Evolutionary conservation across 1,140 invertebrate species (phyloP).

Genomic region (Pogonognathellus flavescens): DNA sequence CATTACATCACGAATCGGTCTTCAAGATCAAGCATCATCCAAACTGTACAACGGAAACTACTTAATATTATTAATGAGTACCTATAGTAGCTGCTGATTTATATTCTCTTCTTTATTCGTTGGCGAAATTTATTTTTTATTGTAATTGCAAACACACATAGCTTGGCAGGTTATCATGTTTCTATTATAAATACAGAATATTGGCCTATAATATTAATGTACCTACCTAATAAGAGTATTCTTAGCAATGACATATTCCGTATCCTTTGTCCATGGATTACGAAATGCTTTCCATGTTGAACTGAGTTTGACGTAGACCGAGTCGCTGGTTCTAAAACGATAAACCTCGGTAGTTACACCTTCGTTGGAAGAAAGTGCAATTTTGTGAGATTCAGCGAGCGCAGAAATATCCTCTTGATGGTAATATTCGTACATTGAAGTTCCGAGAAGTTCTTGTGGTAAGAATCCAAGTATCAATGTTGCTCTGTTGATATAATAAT

Average conservation of each 20-base stretch:
- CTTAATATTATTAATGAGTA: no score
- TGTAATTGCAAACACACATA: background rate
- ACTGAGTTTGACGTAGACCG: conserved; percentile 80
- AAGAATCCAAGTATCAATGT: conserved; percentile 90
- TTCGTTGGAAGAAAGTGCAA: conserved; percentile 79
- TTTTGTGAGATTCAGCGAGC: conserved; percentile 87
- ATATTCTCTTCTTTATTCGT: no score
- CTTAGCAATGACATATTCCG: conserved; percentile 88
- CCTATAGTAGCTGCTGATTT: no score
- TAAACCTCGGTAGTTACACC: conserved; percentile 77
- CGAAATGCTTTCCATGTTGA: conserved; percentile 89
- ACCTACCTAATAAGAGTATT: conserved; percentile 81
- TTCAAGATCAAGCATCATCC: no score
- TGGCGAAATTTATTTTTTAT: no score
- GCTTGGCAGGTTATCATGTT: background rate
- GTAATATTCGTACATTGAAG: conserved; percentile 94
- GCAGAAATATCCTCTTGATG: conserved; percentile 85
- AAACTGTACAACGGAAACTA: no score
- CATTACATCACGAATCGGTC: no score
- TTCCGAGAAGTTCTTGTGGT: conserved; percentile 92
- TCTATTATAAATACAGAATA: background rate
- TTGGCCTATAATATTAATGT: conserved; percentile 24
- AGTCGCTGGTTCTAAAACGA: conserved; percentile 84
- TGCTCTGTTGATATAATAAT: conserved; percentile 74
- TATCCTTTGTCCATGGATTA: conserved; percentile 93